These are phyloP conservation scores for Dipodomys ordii DNA, from an alignment of 2,113 vertebrate genomes.

Conservation along the genomic window DNA sequence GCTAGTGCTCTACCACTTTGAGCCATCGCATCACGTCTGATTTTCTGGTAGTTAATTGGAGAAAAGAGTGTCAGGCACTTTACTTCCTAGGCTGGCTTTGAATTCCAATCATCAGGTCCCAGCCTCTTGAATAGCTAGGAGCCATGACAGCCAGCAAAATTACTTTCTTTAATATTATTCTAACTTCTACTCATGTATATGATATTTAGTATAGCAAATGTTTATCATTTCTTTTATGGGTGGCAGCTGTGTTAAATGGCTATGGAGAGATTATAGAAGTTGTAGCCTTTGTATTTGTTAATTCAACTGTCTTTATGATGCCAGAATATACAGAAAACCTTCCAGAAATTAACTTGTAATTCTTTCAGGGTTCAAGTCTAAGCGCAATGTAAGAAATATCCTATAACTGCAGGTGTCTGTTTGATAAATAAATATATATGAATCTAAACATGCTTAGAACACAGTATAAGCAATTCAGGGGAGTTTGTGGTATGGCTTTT, in stretches of 20 bases:
- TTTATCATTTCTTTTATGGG: not conserved
- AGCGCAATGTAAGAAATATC: not conserved
- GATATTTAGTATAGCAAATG: not conserved
- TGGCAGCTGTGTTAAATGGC: not conserved
- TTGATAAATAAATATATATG: not conserved
- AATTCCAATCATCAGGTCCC: too few species aligned
- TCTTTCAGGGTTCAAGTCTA: not conserved
- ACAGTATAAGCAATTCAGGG: not conserved
- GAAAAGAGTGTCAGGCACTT: too few species aligned
- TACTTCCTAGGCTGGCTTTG: too few species aligned
- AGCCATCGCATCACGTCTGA: too few species aligned
- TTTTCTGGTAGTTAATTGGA: too few species aligned
- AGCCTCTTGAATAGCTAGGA: too few species aligned
- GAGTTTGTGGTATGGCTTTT: not conserved
- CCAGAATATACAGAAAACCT: not conserved
- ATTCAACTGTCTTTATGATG: not conserved
- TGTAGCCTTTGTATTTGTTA: not conserved
- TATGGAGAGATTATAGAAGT: not conserved
- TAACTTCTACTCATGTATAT: not conserved
- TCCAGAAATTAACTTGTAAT: slow-evolving; percentile 3
- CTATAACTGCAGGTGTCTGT: not conserved
- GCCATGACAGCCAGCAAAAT: not conserved
- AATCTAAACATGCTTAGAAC: not conserved
- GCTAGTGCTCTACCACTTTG: too few species aligned
- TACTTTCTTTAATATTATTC: not conserved